Evolutionary conservation across 2,113 vertebrate species (phyloP).

Genomic region (Perognathus longimembris): DNA sequence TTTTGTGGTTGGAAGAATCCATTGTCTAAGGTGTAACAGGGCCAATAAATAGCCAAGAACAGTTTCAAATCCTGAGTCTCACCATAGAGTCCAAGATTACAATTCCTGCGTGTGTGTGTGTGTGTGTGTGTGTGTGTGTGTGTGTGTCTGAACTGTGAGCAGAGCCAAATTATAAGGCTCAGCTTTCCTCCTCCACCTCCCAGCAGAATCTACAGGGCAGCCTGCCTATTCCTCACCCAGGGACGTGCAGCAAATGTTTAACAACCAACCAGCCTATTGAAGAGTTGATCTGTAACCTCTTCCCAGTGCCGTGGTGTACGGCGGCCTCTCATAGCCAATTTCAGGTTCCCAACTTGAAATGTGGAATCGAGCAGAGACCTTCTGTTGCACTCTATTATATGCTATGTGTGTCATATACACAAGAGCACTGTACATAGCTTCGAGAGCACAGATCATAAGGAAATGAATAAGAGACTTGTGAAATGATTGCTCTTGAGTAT

Average conservation of each 20-base stretch:
- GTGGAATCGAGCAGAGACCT: neutral
- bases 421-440: neutral
- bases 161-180: neutral
- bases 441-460: neutral
- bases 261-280: neutral
- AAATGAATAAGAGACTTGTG: neutral
- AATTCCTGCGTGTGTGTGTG: too few relatives aligned
- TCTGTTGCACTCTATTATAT: rapidly evolving
- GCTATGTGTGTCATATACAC: neutral
- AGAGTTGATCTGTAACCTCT: neutral
- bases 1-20: too few relatives aligned
- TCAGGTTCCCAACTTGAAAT: neutral
- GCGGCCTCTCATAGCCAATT: neutral
- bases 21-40: neutral
- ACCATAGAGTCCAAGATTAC: neutral
- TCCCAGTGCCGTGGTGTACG: neutral
- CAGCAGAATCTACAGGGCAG: too few relatives aligned
- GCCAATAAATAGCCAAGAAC: neutral
- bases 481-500: neutral
- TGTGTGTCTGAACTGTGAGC: neutral
- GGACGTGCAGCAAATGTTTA: neutral
- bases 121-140: too few relatives aligned
- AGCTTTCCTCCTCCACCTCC: neutral
- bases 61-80: neutral
- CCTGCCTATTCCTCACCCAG: neutral